A percentile compares a stretch with the other conserved stretches of the same genome.
Evolutionary conservation across 2,113 vertebrate genomes (phyloP).

Genomic region (Hemiprocne comata): DNA sequence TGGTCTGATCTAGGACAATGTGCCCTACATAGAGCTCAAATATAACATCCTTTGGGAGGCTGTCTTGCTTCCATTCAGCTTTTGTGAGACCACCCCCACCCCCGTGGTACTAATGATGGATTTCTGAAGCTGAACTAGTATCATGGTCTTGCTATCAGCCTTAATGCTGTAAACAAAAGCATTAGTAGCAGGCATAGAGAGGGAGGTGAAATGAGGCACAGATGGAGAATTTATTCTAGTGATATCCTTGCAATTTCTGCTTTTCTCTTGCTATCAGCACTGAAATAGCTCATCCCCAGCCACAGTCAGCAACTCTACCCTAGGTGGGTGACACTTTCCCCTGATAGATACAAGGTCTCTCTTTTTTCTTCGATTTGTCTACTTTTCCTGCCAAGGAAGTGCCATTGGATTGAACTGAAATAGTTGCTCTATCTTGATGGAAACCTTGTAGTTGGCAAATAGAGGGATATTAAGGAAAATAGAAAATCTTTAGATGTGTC

Average conservation of each 20-base stretch:
- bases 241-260: constrained; percentile 10
- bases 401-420: constrained; percentile 23
- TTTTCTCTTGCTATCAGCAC: constrained; percentile 30
- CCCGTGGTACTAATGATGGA: background rate
- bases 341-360: constrained; percentile 19
- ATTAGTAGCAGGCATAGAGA: background rate
- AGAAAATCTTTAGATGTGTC: constrained; percentile 30
- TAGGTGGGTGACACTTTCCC: constrained; percentile 10
- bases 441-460: constrained; percentile 38
- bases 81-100: constrained; percentile 29
- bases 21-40: constrained; percentile 68
- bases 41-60: constrained; percentile 58
- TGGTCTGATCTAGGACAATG: constrained; percentile 69
- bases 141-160: background rate
- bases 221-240: constrained; percentile 12
- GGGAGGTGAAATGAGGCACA: background rate
- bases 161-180: constrained; percentile 42
- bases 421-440: constrained; percentile 8
- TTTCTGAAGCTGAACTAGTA: background rate
- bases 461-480: constrained; percentile 23
- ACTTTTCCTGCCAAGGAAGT: constrained; percentile 45
- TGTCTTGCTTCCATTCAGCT: constrained; percentile 57
- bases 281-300: constrained; percentile 43
- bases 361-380: constrained; percentile 37
- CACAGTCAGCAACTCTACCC: constrained; percentile 51